Base-by-base conservation (phyloP, 1,140 invertebrate genomes). In the Atopsyche davidsoni region DNA sequence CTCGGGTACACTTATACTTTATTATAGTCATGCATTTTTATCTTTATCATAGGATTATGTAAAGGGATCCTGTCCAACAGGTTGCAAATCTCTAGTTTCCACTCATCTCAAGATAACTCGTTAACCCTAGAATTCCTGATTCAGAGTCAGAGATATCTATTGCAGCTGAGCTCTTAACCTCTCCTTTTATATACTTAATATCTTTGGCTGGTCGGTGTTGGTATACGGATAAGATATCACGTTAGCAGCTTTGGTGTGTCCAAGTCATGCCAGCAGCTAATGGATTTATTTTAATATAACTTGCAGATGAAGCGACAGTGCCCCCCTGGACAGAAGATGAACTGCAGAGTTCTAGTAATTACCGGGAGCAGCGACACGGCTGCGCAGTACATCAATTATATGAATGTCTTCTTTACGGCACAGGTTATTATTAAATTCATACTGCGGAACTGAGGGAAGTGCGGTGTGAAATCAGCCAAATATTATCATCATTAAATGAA, bases 381-480 rank as follows among this genome's bases (percentile, higher is more conserved):
- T 0, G 86, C 87, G 0, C 95, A 98, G 60, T 98, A 98, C 62
- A 96, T 98, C 84, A 95, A 94, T 67, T 96, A 96, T 59, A 98
- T 98, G 92, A 98, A 98, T 74, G 86, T 91, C 16, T 96, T 98
- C 64, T 98, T 98, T 59, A 94, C 94, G 19, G 91, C 95, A 28
- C 92, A 74, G 65, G 72, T 74, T 39, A 16, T 28, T 48, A 32
- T n/a, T n/a, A 1, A 31, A 14, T n/a, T n/a, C n/a, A n/a, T n/a
- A n/a, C n/a, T n/a, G n/a, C n/a, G n/a, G n/a, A n/a, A n/a, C n/a
- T n/a, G n/a, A n/a, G n/a, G n/a, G n/a, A n/a, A n/a, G n/a, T n/a
- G n/a, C n/a, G n/a, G n/a, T n/a, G n/a, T n/a, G n/a, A n/a, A n/a
- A n/a, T n/a, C 13, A 46, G 11, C 11, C 45, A 46, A 23, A n/a